Evolutionary conservation across 2,888 invertebrate species (phyloP), one percentile per base, ranked within the genome.

Genomic region (Leucophenga montana): DNA sequence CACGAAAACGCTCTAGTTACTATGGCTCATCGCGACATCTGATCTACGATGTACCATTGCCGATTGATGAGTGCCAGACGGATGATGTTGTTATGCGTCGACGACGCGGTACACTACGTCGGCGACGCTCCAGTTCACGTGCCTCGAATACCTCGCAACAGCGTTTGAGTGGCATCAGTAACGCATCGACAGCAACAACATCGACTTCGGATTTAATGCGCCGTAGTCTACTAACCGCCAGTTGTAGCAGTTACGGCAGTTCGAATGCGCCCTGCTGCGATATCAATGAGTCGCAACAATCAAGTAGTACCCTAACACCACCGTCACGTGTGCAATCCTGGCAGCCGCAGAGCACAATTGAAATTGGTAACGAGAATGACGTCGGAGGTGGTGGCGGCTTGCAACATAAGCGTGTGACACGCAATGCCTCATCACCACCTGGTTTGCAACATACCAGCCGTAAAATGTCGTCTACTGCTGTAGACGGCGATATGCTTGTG

Each of bases 31-130:
- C 91, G 0, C 88, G 91, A 31, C 92, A 92, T 82, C 88, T 92
- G 78, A 91, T 92, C 33, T 92, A 92, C 78, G 92, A 92, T 80
- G 88, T 92, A 50, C 91, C 91, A n/a, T 85, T 92, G 71, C 91
- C 90, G 73, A 91, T 89, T 20, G 92, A 92, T 77, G 92, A 92
- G 81, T 91, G 91, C 77, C 90, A 90, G 69, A 90, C 88, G n/a
- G 90, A 90, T 46, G 89, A 89, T 73, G 87, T 90, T 18, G 88
- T 87, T n/a, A 80, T 89, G 77, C 80, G 87, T 14, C 83, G 86
- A 2, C 85, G 83, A 46, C 85, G 75, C n/a, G 82, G 80, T 1
- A 67, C 73, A 6, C 44, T 74, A 0, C 59, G 76, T 9, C 78
- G 77, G 16, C 74, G 75, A 0, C 73, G 79, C 9, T 80, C 80